Percentiles rank a stretch among this genome's conserved stretches.
Evolutionary conservation across 2,797 vertebrate genomes (phyloP).

Genomic region (Chloroceryle inda): DNA sequence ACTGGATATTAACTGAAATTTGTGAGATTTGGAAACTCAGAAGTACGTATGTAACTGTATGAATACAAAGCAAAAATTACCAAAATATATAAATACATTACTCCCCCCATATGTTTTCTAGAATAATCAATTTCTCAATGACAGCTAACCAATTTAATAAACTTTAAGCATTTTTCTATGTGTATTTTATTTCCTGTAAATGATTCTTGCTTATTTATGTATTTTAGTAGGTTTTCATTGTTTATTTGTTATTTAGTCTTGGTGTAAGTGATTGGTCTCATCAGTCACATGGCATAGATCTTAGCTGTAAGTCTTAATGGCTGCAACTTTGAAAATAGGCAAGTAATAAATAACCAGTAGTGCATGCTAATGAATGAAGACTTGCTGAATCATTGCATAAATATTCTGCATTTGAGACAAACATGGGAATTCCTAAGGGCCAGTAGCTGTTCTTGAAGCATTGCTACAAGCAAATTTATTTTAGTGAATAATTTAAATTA

Average conservation of each 20-base stretch:
- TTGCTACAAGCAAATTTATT: background rate
- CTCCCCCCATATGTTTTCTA: background rate
- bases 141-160: background rate
- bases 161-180: background rate
- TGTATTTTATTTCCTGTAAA: background rate
- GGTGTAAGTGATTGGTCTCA: background rate
- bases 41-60: too few relatives aligned
- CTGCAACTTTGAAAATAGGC: background rate
- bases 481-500: background rate
- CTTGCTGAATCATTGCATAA: background rate
- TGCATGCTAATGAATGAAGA: background rate
- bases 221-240: background rate
- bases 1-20: background rate
- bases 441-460: background rate
- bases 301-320: background rate
- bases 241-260: background rate
- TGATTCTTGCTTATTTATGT: background rate
- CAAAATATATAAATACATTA: background rate
- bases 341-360: background rate
- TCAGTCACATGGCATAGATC: background rate
- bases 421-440: background rate
- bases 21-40: background rate
- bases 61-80: too few relatives aligned
- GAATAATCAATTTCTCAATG: background rate
- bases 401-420: background rate